Conservation (phyloP, 2,797 vertebrate species). For the Falco biarmicus region DNA sequence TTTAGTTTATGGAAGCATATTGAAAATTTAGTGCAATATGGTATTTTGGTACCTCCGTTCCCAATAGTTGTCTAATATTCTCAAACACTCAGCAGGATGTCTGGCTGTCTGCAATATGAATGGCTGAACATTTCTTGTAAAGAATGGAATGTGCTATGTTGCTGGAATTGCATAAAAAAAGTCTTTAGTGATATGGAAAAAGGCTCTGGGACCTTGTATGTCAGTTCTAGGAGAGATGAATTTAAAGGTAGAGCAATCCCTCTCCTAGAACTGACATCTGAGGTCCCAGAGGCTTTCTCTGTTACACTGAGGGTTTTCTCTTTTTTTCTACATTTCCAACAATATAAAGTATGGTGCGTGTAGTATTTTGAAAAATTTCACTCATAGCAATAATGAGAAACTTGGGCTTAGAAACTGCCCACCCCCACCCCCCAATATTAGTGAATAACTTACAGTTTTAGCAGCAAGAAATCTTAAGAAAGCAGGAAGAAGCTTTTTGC, state of each 20-base stretch:
- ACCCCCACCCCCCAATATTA: accelerated
- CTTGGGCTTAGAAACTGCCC: neutral
- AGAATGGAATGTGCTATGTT: neutral
- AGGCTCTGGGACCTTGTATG: constrained; percentile 60
- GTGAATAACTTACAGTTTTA: neutral
- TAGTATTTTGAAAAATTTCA: neutral
- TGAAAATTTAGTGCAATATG: neutral
- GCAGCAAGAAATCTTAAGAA: neutral
- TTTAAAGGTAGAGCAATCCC: constrained; percentile 69
- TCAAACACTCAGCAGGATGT: neutral
- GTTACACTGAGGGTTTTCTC: constrained; percentile 27
- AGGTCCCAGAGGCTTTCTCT: constrained; percentile 60
- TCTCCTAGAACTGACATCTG: constrained; percentile 63
- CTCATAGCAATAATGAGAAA: neutral
- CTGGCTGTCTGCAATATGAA: constrained; percentile 47
- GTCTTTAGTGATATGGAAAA: constrained; percentile 56
- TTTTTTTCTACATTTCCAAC: constrained; percentile 54
- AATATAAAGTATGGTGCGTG: neutral
- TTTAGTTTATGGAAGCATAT: neutral
- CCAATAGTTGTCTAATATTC: neutral
- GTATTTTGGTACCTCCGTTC: neutral
- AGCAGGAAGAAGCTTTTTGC: neutral
- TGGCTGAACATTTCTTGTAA: constrained; percentile 20
- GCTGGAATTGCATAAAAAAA: constrained; percentile 62
- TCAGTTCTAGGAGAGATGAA: constrained; percentile 71